A percentile compares a stretch with the other conserved stretches of the same genome.
Evolutionary conservation across 2,113 vertebrate genomes (phyloP).

Genomic region (Chaetodon trifascialis): DNA sequence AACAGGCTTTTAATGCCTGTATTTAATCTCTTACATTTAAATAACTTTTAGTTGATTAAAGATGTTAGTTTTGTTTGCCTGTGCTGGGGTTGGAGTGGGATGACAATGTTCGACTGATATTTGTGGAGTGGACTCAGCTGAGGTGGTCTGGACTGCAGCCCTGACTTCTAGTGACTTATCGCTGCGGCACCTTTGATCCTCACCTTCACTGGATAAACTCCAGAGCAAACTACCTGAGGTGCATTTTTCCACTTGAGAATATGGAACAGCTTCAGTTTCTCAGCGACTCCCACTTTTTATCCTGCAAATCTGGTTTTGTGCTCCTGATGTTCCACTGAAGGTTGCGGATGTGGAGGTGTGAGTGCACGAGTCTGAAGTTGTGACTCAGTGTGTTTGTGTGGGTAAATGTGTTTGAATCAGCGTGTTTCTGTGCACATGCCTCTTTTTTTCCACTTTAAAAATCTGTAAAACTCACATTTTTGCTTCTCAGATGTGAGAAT

Average conservation of each 20-base stretch:
- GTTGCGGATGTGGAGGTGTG: not conserved
- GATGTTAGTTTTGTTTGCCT: not conserved
- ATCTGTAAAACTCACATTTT: not conserved
- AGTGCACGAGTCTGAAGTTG: not conserved
- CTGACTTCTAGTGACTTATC: not conserved
- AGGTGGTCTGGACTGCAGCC: slow-evolving; percentile 1
- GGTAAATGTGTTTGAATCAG: not conserved
- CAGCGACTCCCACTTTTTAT: not conserved
- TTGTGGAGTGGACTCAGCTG: not conserved
- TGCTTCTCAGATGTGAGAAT: not conserved
- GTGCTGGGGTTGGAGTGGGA: not conserved
- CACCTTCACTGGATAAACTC: not conserved
- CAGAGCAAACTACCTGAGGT: not conserved
- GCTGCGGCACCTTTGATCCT: not conserved
- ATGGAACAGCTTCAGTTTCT: not conserved
- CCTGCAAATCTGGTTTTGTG: slow-evolving; percentile 3
- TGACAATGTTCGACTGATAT: not conserved
- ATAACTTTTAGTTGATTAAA: not conserved
- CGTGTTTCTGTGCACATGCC: not conserved
- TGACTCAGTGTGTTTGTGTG: not conserved
- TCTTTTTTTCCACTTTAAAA: not conserved
- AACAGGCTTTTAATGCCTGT: not conserved
- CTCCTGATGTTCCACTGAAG: not conserved
- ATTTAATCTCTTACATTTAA: not conserved
- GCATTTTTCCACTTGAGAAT: not conserved